Conservation (phyloP, 2,113 vertebrate genomes). For the Mustela lutreola region DNA sequence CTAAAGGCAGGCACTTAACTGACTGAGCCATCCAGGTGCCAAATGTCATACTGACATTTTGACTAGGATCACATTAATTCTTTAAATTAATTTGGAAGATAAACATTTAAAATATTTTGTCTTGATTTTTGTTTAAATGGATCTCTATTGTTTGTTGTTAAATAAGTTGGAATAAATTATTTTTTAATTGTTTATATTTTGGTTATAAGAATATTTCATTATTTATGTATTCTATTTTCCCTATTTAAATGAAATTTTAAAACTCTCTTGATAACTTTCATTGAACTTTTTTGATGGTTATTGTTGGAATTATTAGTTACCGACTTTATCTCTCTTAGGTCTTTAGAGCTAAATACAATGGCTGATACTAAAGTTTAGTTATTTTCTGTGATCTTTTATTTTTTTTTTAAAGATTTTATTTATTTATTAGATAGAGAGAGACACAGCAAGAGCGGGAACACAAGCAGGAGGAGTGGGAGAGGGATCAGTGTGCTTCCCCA, state of each 20-base stretch:
- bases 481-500: too few species aligned
- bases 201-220: not conserved
- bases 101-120: not conserved
- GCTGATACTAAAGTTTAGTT: not conserved
- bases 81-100: not conserved
- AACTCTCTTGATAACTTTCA: not conserved
- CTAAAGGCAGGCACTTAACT: too few species aligned
- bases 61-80: not conserved
- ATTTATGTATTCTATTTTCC: not conserved
- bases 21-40: too few species aligned
- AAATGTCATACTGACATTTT: not conserved
- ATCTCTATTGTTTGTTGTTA: not conserved
- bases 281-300: not conserved
- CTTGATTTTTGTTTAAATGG: not conserved
- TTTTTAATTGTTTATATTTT: not conserved
- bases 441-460: too few species aligned
- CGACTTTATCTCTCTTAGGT: not conserved
- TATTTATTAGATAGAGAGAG: too few species aligned
- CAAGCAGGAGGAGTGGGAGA: too few species aligned
- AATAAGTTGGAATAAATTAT: not conserved
- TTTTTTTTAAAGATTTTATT: too few species aligned
- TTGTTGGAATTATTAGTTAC: not conserved
- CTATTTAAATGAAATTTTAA: not conserved
- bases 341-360: not conserved
- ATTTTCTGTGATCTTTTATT: not conserved